Evolutionary conservation across 2,113 vertebrate genomes (phyloP).

Genomic region (Polypterus bichir): DNA sequence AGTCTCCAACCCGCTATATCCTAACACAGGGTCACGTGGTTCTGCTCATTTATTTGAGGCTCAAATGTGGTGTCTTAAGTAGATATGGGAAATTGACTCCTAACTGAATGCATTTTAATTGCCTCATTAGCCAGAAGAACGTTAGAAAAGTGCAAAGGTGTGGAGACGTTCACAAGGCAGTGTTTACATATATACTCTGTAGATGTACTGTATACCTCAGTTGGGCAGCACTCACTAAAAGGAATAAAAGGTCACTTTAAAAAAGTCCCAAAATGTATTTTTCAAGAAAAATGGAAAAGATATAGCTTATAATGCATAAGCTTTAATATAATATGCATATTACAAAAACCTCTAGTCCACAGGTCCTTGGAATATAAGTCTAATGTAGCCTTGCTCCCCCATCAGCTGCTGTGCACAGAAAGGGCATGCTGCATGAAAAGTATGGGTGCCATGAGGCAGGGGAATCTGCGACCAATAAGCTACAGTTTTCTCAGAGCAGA

Average conservation of each 20-base stretch:
- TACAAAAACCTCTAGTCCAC: constrained; percentile 61
- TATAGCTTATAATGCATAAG: constrained; percentile 46
- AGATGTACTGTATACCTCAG: constrained; percentile 29
- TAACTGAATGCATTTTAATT: constrained; percentile 23
- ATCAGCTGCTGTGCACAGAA: constrained; percentile 93
- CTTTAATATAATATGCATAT: constrained; percentile 28
- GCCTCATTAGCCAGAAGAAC: constrained; percentile 48
- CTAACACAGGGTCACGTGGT: no score
- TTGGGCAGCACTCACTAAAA: constrained; percentile 38
- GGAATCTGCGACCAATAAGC: constrained; percentile 95
- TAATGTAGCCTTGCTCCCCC: constrained; percentile 84
- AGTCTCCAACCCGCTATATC: no score
- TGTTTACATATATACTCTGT: constrained; percentile 36
- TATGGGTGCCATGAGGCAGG: constrained; percentile 92
- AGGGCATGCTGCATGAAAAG: constrained; percentile 92
- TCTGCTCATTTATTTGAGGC: no score
- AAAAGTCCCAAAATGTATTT: constrained; percentile 17
- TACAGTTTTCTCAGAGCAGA: constrained; percentile 94
- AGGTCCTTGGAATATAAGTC: constrained; percentile 98
- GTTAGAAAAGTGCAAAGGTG: constrained; percentile 17
- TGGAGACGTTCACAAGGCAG: no score
- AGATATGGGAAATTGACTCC: constrained; percentile 22
- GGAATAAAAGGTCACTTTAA: constrained; percentile 55
- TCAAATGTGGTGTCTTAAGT: background rate
- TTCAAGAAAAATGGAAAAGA: constrained; percentile 37